Base-by-base conservation (phyloP, 2,888 invertebrate species). In the Lagria hirta region DNA sequence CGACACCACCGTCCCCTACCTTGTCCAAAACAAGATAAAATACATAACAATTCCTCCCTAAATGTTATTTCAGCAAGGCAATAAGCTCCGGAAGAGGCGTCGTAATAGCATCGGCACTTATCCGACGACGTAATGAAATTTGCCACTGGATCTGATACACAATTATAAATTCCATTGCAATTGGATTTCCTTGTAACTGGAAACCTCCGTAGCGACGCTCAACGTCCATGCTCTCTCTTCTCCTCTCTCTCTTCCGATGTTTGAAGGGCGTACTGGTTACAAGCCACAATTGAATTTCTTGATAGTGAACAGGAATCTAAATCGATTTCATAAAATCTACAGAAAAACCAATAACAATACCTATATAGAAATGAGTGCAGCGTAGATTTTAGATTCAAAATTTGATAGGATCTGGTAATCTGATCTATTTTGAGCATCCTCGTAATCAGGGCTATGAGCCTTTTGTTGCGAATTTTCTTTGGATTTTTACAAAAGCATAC, bases 121-220 rank as follows among this genome's bases (percentile, higher is more conserved):
- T 51, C 49, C 51, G 45, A 15, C 36, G 38, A 33, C 51, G 47
- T 64, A 64, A 64, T 62, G 61, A 61, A 64, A 64, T 64, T 63
- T 61, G 60, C 60, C 57, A 58, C 54, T 52, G 52, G 60, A 62
- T 57, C 57, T 55, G 51, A 59, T 54, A 59, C 51, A 59, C 59
- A 65, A 66, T 66, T 65, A 65, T 64, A 65, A 64, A 64, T 65
- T 65, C 64, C 62, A 56, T 57, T 59, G 57, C 65, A 64, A 65
- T 64, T 63, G 65, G 64, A 60, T 65, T 65, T 62, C 58, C 61
- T 61, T 62, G 61, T 57, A 63, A 63, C 51, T 48, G 42, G 61
- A 63, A 48, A 58, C 52, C 50, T 42, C 40, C 52, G 48, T 52
- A 52, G 54, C 48, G 54, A 46, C 45, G 45, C 41, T 35, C 23